Evolutionary conservation across 1,140 invertebrate species (phyloP).

Genomic region (Hyles euphorbiae): DNA sequence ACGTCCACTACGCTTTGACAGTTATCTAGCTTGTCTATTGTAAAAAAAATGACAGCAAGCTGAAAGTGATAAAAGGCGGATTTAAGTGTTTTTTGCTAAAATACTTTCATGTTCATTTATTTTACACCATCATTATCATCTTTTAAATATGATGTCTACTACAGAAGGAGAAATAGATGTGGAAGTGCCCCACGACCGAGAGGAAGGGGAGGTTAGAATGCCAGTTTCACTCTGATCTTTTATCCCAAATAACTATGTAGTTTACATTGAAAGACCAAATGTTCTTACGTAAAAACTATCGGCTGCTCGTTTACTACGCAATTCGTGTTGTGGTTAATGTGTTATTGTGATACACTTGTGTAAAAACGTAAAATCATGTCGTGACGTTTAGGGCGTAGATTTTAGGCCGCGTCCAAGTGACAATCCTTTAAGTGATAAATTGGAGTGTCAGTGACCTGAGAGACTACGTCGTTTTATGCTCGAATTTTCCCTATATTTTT

Average conservation of each 20-base stretch:
- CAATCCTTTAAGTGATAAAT: background rate
- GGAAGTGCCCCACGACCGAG: constrained; percentile 55
- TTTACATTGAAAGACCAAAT: background rate
- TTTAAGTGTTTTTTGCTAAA: constrained; percentile 35
- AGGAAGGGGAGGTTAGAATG: constrained; percentile 65
- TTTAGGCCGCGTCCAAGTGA: constrained; percentile 1
- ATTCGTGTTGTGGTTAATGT: background rate
- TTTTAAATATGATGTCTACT: constrained; percentile 60
- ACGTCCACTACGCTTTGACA: background rate
- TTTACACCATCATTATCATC: constrained; percentile 28
- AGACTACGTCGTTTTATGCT: too few species aligned
- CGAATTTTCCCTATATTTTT: too few species aligned
- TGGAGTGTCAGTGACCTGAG: too few species aligned
- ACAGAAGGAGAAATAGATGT: constrained; percentile 68
- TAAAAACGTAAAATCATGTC: background rate
- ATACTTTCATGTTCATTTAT: constrained; percentile 54
- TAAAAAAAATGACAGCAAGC: constrained; percentile 30
- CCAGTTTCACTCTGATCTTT: constrained; percentile 20
- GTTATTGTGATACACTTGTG: background rate
- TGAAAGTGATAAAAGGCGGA: constrained; percentile 40
- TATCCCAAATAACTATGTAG: constrained; percentile 2
- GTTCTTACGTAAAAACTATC: too few species aligned
- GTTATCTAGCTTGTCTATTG: constrained; percentile 18
- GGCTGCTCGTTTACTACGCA: background rate
- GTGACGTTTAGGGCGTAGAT: constrained; percentile 2